Percentiles rank a stretch among this genome's conserved stretches.
Conservation (phyloP, 2,113 vertebrate genomes). For the Pelecanus crispus region DNA sequence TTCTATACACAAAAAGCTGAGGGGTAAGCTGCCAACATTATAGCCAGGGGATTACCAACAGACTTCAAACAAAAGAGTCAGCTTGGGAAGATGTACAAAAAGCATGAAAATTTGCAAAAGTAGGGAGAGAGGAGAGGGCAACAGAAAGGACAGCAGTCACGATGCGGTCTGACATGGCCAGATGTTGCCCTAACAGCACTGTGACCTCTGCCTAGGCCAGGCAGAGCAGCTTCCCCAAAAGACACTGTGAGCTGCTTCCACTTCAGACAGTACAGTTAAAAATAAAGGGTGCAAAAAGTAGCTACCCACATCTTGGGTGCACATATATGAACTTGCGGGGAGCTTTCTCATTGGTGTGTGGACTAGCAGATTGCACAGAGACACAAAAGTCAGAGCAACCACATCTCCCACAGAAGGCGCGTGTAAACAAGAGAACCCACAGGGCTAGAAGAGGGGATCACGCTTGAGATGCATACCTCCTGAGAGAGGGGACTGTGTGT, state of each 20-base stretch:
- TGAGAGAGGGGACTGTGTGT: accelerated
- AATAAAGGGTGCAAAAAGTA: background rate
- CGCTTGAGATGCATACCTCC: background rate
- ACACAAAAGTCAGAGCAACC: background rate
- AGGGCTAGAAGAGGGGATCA: accelerated
- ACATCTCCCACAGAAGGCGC: background rate
- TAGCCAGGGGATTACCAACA: background rate
- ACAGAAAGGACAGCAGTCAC: background rate
- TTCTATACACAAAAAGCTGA: background rate
- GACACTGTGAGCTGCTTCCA: background rate
- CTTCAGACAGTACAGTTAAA: background rate
- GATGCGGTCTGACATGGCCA: background rate
- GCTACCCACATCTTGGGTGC: background rate
- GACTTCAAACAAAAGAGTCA: background rate
- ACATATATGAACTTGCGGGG: background rate
- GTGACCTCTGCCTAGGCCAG: background rate
- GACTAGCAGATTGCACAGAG: background rate
- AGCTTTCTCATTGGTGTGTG: background rate
- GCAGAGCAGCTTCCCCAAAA: background rate
- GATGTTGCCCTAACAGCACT: background rate
- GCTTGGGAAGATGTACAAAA: background rate
- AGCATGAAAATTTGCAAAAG: background rate
- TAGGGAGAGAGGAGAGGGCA: accelerated
- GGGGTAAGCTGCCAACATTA: background rate
- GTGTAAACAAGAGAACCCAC: background rate